Conservation (phyloP, 2,888 invertebrate genomes). For the Busseola fusca region DNA sequence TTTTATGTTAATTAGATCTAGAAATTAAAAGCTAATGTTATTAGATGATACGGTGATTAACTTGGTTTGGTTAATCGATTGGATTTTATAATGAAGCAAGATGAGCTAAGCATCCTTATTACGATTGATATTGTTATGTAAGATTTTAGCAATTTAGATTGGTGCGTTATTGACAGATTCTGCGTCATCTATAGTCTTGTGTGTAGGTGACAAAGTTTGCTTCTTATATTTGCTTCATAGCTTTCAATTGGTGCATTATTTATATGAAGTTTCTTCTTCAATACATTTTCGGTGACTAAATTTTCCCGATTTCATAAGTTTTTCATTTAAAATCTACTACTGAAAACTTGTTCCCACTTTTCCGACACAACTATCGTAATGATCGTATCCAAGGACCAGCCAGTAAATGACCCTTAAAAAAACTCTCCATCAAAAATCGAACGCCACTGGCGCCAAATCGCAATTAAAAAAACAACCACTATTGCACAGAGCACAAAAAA, state of each 20-base stretch:
- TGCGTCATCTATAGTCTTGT: constrained; percentile 5
- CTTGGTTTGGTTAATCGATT: constrained; percentile 46
- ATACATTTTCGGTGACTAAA: neutral
- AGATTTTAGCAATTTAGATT: constrained; percentile 17
- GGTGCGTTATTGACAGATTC: constrained; percentile 14
- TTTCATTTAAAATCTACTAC: neutral
- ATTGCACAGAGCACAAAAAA: constrained; percentile 65
- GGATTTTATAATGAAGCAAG: constrained; percentile 47
- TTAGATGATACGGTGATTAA: constrained; percentile 59
- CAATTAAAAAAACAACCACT: constrained; percentile 64
- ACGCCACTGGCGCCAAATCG: constrained; percentile 60
- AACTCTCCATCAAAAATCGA: constrained; percentile 42
- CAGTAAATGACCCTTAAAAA: constrained; percentile 18
- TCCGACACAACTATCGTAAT: neutral
- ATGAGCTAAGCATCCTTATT: constrained; percentile 41
- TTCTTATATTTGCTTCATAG: neutral
- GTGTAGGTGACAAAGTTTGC: neutral
- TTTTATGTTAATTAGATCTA: constrained; percentile 55
- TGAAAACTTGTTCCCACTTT: neutral
- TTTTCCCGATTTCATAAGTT: neutral
- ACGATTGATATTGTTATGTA: constrained; percentile 31
- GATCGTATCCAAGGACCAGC: neutral
- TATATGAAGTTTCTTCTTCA: neutral
- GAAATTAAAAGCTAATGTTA: constrained; percentile 48
- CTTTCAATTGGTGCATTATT: neutral